These are phyloP conservation scores for Pteropus rufus DNA, from an alignment of 2,797 vertebrate species.

Conservation along the genomic window DNA sequence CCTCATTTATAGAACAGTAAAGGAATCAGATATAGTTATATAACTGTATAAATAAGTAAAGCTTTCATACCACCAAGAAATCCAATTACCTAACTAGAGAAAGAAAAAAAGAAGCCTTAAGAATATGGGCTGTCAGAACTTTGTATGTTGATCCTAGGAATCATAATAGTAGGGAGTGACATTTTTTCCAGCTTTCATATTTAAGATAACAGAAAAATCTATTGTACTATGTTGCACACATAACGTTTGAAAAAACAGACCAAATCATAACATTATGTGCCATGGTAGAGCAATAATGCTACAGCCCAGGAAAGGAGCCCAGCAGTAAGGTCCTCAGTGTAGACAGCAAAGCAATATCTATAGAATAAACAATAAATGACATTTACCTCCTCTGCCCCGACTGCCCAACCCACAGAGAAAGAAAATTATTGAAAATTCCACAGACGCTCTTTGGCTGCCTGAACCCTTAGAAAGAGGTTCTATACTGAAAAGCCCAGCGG, in stretches of 20 bases:
- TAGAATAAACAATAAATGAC: neutral
- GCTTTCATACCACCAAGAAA: neutral
- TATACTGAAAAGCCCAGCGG: neutral
- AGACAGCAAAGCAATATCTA: neutral
- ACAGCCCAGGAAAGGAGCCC: neutral
- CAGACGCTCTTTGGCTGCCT: neutral
- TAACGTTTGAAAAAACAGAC: neutral
- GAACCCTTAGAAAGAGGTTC: neutral
- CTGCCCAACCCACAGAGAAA: neutral
- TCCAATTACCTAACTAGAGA: neutral
- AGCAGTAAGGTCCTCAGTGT: neutral
- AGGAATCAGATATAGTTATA: neutral
- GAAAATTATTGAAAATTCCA: constrained; percentile 31
- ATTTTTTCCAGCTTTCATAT: neutral
- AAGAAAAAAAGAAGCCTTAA: neutral
- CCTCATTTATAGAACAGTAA: neutral
- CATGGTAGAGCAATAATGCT: neutral
- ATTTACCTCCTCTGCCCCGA: neutral
- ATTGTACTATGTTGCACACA: neutral
- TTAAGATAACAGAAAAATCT: neutral
- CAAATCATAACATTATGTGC: neutral
- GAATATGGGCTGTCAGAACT: neutral
- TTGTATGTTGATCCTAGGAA: neutral
- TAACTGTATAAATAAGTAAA: neutral
- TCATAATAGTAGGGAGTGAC: neutral